Conservation (phyloP, 2,113 vertebrate species). For the Actinemys pallida region DNA sequence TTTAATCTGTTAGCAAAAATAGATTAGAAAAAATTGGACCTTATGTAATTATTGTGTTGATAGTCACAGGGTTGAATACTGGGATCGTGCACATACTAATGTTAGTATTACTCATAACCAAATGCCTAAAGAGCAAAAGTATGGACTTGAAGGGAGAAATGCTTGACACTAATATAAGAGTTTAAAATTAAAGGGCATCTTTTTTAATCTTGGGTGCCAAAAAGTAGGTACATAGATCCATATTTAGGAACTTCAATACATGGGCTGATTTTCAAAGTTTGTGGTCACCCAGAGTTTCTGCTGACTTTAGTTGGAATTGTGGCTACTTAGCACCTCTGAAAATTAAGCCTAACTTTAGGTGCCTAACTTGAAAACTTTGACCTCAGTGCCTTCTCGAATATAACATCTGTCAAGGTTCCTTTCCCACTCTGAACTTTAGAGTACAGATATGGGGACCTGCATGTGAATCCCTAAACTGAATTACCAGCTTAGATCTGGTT, state of each 20-base stretch:
- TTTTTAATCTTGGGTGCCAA: background rate
- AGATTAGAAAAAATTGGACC: background rate
- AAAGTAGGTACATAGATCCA: too few species aligned
- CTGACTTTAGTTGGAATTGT: background rate
- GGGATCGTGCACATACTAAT: background rate
- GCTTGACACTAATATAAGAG: background rate
- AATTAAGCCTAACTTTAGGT: too few species aligned
- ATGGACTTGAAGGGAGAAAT: background rate
- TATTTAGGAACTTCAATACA: too few species aligned
- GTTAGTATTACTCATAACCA: background rate
- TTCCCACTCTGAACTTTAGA: too few species aligned
- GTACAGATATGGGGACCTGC: too few species aligned
- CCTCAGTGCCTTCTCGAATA: too few species aligned
- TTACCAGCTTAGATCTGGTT: too few species aligned
- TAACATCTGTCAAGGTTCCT: too few species aligned
- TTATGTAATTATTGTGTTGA: background rate
- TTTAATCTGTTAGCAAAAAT: background rate
- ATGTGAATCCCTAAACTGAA: too few species aligned
- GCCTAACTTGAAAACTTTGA: too few species aligned
- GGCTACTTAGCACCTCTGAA: background rate
- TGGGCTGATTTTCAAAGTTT: too few species aligned
- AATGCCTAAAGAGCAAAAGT: background rate
- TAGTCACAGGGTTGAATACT: background rate
- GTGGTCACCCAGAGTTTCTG: too few species aligned
- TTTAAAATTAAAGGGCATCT: background rate